These are phyloP conservation scores for Onychomys arenicola DNA, from an alignment of 2,797 vertebrate species.

Conservation along the genomic window DNA sequence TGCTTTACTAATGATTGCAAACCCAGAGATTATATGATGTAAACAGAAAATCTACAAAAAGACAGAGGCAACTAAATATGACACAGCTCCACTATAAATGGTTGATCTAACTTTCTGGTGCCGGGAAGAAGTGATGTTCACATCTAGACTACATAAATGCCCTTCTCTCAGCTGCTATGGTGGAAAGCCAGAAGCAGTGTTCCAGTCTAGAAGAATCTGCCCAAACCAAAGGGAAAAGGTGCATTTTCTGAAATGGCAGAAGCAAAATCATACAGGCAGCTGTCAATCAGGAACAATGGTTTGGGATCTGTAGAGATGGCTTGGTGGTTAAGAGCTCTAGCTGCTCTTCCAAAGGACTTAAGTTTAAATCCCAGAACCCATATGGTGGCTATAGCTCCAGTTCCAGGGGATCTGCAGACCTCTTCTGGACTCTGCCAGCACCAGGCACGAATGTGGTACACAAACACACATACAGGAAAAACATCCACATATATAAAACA, in stretches of 20 bases:
- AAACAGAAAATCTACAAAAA: not conserved
- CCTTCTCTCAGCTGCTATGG: not conserved
- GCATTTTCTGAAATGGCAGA: conserved; percentile 27
- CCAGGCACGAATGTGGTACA: not conserved
- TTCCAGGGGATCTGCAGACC: not conserved
- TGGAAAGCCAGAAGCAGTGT: not conserved
- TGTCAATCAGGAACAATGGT: conserved; percentile 11
- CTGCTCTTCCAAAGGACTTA: not conserved
- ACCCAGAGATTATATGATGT: not conserved
- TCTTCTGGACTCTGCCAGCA: not conserved
- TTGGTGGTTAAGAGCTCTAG: not conserved
- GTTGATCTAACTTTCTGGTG: not conserved
- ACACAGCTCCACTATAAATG: not conserved
- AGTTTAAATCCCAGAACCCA: not conserved
- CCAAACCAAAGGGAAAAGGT: not conserved
- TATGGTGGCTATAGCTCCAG: not conserved
- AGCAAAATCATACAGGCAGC: not conserved
- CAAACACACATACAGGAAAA: not conserved
- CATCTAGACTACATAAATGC: not conserved
- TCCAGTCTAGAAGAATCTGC: not conserved
- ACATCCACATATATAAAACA: not conserved
- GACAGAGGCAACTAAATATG: not conserved
- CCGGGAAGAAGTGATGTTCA: not conserved
- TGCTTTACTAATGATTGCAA: not conserved
- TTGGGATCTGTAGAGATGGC: not conserved